A percentile compares a stretch with the other conserved stretches of the same genome.
Conservation (phyloP, 2,113 vertebrate species). For the Prinia subflava region DNA sequence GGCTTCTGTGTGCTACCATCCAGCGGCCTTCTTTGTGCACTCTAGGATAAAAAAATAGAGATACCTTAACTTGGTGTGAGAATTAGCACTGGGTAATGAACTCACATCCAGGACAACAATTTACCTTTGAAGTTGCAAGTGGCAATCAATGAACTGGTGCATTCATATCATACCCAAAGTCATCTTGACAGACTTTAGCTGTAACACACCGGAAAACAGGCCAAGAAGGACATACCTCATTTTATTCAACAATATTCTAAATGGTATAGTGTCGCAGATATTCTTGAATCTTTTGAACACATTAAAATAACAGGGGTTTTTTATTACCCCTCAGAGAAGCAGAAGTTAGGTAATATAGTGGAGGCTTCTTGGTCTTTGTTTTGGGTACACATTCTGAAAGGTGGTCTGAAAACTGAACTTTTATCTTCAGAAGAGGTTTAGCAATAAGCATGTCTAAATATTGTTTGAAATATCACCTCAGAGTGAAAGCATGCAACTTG, state of each 20-base stretch:
- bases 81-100: neutral
- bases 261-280: neutral
- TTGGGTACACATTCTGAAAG: neutral
- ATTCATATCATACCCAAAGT: neutral
- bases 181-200: neutral
- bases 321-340: neutral
- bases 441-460: neutral
- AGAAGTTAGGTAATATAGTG: neutral
- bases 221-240: neutral
- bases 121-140: neutral
- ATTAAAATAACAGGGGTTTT: neutral
- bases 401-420: neutral
- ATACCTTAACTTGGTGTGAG: neutral
- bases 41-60: neutral
- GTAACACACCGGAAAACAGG: neutral
- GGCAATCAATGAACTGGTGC: neutral
- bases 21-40: accelerated
- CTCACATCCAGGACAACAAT: neutral
- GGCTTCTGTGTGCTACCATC: neutral
- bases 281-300: neutral
- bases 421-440: neutral
- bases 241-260: neutral
- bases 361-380: neutral
- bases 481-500: neutral
- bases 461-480: neutral